These are phyloP conservation scores for Ylistrum balloti DNA, from an alignment of 1,140 invertebrate species.

Conservation along the genomic window DNA sequence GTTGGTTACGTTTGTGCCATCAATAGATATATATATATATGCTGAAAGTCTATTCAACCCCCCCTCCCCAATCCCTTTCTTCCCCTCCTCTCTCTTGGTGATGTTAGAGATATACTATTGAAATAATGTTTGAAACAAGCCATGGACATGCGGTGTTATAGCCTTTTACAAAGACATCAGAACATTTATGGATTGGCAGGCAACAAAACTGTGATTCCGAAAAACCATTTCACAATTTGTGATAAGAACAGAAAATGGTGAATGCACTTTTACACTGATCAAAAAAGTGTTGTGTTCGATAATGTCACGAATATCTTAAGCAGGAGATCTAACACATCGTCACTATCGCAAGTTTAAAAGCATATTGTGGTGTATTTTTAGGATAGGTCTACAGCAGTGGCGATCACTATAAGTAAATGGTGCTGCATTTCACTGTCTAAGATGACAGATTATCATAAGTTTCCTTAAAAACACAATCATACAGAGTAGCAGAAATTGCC, in stretches of 20 bases:
- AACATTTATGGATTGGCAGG: not conserved
- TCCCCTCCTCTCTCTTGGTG: not conserved
- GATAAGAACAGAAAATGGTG: not conserved
- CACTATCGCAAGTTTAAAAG: no score
- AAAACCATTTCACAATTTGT: not conserved
- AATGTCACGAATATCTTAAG: not conserved
- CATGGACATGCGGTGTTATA: not conserved
- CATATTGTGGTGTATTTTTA: no score
- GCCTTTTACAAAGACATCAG: not conserved
- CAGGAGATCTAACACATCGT: no score
- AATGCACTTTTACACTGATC: not conserved
- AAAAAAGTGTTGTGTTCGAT: not conserved
- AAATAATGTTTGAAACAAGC: not conserved
- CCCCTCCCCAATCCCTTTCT: no score
- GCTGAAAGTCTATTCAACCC: no score
- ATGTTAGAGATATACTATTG: not conserved
- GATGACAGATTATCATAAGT: no score
- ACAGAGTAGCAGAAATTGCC: no score
- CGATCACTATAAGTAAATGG: no score
- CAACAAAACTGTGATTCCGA: not conserved
- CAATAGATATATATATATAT: not conserved
- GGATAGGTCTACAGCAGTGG: no score
- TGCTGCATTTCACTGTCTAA: no score
- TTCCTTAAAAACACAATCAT: no score
- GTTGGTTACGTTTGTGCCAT: not conserved